These are phyloP conservation scores for Mnemiopsis leidyi DNA, from an alignment of 37 sponge, comb jelly and placozoan genomes.

Conservation along the genomic window DNA sequence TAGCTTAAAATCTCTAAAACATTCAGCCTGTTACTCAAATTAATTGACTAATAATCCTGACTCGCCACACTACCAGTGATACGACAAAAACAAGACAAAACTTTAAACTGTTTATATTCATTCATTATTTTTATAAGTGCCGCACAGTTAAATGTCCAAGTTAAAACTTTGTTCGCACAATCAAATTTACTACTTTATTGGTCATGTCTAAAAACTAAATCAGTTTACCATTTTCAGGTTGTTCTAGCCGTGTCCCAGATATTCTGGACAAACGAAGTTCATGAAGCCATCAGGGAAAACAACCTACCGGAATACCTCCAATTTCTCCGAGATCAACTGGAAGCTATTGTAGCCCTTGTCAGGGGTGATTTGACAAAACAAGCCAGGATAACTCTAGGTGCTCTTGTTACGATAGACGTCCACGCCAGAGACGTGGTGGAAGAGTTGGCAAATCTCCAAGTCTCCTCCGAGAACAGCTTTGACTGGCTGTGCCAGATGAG, in stretches of 20 bases:
- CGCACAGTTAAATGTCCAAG: too few species aligned
- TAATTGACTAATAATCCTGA: too few species aligned
- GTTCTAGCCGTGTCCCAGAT: conserved; percentile 91
- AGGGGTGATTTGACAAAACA: conserved; percentile 94
- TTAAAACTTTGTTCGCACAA: too few species aligned
- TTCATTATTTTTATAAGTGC: too few species aligned
- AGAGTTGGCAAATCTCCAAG: conserved; percentile 75
- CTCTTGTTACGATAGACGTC: conserved; percentile 93
- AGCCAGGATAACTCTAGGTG: conserved; percentile 94
- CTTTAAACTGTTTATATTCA: too few species aligned
- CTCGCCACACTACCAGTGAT: too few species aligned
- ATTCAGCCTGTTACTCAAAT: too few species aligned
- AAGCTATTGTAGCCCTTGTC: conserved; percentile 89
- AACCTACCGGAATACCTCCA: conserved; percentile 87
- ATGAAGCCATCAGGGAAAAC: conserved; percentile 88
- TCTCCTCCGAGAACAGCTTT: conserved; percentile 90
- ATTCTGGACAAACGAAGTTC: conserved; percentile 96
- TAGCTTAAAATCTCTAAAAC: too few species aligned
- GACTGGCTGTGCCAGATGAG: conserved; percentile 96
- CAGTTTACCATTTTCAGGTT: conserved; percentile 71
- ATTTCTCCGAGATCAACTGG: conserved; percentile 68
- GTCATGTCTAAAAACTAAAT: too few species aligned
- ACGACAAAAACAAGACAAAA: too few species aligned
- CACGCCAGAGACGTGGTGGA: conserved; percentile 90
- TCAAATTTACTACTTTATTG: too few species aligned